Conservation (phyloP, 2,888 invertebrate genomes). For the Carterocephalus palaemon region DNA sequence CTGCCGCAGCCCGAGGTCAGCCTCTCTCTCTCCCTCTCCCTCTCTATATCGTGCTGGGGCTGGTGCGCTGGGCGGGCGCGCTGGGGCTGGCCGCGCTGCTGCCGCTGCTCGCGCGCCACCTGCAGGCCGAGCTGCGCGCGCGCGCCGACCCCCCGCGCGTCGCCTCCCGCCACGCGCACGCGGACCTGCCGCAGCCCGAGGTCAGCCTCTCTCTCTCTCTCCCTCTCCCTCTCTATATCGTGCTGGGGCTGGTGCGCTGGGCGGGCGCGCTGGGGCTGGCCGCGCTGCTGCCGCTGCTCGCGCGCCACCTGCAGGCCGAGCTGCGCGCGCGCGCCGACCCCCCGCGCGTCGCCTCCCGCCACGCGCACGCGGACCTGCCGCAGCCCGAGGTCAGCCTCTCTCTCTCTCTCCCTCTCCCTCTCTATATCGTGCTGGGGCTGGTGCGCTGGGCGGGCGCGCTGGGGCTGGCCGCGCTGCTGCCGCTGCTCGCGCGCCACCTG, state of each 20-base stretch:
- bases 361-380: constrained; percentile 5
- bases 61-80: constrained; percentile 89
- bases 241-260: constrained; percentile 93
- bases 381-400: constrained; percentile 26
- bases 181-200: constrained; percentile 23
- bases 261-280: constrained; percentile 85
- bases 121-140: constrained; percentile 82
- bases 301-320: constrained; percentile 87
- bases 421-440: constrained; percentile 93
- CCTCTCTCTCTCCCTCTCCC: too few species aligned
- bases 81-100: constrained; percentile 89
- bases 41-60: constrained; percentile 92
- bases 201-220: too few species aligned
- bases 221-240: too few species aligned
- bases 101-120: constrained; percentile 88
- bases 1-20: constrained; percentile 26
- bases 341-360: constrained; percentile 29
- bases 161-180: constrained; percentile 27
- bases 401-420: too few species aligned
- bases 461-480: constrained; percentile 88
- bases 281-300: constrained; percentile 89
- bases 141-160: constrained; percentile 39
- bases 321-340: constrained; percentile 52
- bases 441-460: constrained; percentile 89
- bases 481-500: constrained; percentile 89